A percentile compares a stretch with the other conserved stretches of the same genome.
Conservation (phyloP, 2,113 vertebrate genomes). For the Leptosomus discolor region DNA sequence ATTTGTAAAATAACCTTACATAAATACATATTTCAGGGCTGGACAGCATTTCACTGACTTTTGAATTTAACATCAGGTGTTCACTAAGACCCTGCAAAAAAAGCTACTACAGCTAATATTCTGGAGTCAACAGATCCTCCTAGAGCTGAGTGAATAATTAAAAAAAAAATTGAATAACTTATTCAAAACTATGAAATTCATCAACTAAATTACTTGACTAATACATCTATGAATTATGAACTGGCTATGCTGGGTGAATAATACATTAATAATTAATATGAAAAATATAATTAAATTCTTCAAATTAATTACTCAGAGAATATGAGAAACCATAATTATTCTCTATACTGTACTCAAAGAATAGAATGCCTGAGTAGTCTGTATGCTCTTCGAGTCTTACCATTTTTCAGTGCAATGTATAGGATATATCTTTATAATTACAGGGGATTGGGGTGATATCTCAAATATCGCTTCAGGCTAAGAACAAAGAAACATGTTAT, state of each 20-base stretch:
- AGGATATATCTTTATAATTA: constrained; percentile 33
- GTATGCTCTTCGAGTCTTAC: background rate
- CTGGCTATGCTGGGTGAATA: constrained; percentile 55
- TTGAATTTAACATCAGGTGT: background rate
- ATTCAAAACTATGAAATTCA: constrained; percentile 67
- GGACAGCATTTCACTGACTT: background rate
- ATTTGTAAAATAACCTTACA: background rate
- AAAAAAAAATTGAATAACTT: constrained; percentile 59
- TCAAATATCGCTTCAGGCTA: background rate
- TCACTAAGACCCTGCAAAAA: background rate
- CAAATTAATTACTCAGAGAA: constrained; percentile 69
- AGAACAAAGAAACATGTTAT: background rate
- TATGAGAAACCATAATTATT: constrained; percentile 62
- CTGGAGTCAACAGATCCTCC: background rate
- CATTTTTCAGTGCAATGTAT: background rate
- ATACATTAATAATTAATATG: constrained; percentile 71
- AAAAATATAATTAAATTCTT: constrained; percentile 71
- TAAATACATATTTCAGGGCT: background rate
- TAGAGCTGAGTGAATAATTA: constrained; percentile 49
- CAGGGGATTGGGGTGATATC: background rate
- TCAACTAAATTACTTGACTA: constrained; percentile 71
- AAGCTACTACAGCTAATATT: background rate
- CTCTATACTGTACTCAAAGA: constrained; percentile 49
- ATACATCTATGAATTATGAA: constrained; percentile 67
- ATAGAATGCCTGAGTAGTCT: constrained; percentile 26